phyloP scores from a whole-genome alignment of 30 jellyfish, hydroid and myxozoan species.

The Morbakka virulenta region DNA sequence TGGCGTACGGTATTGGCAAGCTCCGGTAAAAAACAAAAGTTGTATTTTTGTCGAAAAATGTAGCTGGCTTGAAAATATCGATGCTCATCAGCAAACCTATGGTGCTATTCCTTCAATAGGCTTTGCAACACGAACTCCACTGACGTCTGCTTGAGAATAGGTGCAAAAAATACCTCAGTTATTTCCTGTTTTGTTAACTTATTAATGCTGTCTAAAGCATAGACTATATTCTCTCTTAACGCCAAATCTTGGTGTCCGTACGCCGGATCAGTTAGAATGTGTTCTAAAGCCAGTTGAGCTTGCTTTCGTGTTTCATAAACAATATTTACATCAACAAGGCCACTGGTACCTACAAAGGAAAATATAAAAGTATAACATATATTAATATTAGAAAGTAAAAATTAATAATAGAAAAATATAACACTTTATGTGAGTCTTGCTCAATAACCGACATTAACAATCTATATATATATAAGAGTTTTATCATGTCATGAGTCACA shows the following conservation, averaged over 20 bases:
- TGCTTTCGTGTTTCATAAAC: conserved; percentile 72
- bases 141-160: conserved; percentile 83
- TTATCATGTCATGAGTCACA: no score
- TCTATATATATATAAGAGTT: no score
- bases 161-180: conserved; percentile 87
- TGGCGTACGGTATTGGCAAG: no score
- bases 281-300: conserved; percentile 82
- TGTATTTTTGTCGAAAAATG: no score
- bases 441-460: no score
- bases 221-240: conserved; percentile 67
- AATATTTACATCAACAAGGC: conserved; percentile 58
- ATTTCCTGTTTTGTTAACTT: conserved; percentile 75
- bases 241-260: conserved; percentile 50
- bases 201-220: conserved; percentile 85
- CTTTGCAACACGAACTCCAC: conserved; percentile 77
- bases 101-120: conserved; percentile 47
- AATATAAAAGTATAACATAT: neutral
- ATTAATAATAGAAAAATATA: no score
- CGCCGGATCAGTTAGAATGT: conserved; percentile 59
- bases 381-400: no score
- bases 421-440: no score
- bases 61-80: no score
- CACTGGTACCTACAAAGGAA: conserved; percentile 71
- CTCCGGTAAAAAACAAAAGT: no score
- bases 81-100: no score